Evolutionary conservation across 2,113 vertebrate genomes (phyloP).

Genomic region (Macquaria ambigua): DNA sequence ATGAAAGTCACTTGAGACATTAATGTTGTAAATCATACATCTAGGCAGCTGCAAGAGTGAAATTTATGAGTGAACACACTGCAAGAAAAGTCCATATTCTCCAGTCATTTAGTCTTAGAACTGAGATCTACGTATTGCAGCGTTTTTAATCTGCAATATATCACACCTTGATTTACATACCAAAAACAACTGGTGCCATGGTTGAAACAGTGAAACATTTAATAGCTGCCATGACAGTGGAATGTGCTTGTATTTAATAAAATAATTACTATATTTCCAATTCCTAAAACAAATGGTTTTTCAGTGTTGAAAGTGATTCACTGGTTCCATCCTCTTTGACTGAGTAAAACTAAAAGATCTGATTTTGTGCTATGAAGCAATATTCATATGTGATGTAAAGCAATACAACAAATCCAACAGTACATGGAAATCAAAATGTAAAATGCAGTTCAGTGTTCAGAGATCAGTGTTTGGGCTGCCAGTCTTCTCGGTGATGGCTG

Average conservation of each 20-base stretch:
- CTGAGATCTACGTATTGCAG: not conserved
- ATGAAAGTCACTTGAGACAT: conserved; percentile 65
- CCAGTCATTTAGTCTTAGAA: not conserved
- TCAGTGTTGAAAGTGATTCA: not conserved
- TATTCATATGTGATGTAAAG: not conserved
- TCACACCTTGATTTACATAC: not conserved
- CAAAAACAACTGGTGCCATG: not conserved
- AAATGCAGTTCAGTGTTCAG: not conserved
- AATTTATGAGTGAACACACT: conserved; percentile 70
- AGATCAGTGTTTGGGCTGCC: not conserved
- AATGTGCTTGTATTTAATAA: not conserved
- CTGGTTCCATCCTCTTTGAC: not conserved
- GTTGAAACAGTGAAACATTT: not conserved
- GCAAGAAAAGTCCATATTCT: conserved; percentile 53
- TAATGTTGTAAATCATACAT: conserved; percentile 76
- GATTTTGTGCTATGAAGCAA: not conserved
- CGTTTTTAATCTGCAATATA: not conserved
- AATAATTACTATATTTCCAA: no score
- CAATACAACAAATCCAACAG: not conserved
- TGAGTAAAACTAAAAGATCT: not conserved
- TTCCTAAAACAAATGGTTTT: no score
- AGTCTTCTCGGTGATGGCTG: not conserved
- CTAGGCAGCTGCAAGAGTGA: conserved; percentile 76
- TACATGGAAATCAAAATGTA: not conserved
- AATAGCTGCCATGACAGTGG: not conserved